Percentiles rank a stretch among this genome's conserved stretches.
Conservation (phyloP, 2,888 invertebrate genomes). For the Oscheius sp. region DNA sequence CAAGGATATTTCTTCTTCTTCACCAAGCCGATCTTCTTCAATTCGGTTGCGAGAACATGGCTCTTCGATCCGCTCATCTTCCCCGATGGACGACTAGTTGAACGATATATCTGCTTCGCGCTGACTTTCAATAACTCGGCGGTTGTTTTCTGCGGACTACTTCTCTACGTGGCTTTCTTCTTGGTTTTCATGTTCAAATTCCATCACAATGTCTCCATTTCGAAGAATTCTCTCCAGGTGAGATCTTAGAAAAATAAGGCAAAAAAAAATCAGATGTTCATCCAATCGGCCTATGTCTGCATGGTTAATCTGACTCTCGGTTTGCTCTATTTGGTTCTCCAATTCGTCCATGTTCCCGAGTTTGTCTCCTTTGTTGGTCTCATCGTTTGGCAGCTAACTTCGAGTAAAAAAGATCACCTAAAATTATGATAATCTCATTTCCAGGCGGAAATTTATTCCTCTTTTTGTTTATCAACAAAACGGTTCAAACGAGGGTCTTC, state of each 20-base stretch:
- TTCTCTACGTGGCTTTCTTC: slow-evolving; percentile 24
- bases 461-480: slow-evolving; percentile 19
- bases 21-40: slow-evolving; percentile 41
- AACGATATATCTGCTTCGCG: background rate
- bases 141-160: background rate
- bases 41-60: slow-evolving; percentile 40
- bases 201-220: background rate
- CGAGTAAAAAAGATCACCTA: background rate
- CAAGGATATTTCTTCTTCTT: slow-evolving; percentile 32
- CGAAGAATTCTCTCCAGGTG: slow-evolving; percentile 1
- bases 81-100: slow-evolving; percentile 11
- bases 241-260: too few relatives aligned
- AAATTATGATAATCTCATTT: background rate
- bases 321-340: slow-evolving; percentile 11
- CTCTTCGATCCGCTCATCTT: slow-evolving; percentile 35
- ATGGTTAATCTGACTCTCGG: slow-evolving; percentile 17
- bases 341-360: slow-evolving; percentile 23
- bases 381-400: slow-evolving; percentile 20
- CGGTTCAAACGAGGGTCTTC: slow-evolving; percentile 4
- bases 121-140: slow-evolving; percentile 21
- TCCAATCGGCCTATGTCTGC: slow-evolving; percentile 8
- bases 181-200: slow-evolving; percentile 12
- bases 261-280: slow-evolving; percentile 24
- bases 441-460: slow-evolving; percentile 17
- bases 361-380: slow-evolving; percentile 9